Conservation (phyloP, 2,113 vertebrate genomes). For the Albula glossodonta region DNA sequence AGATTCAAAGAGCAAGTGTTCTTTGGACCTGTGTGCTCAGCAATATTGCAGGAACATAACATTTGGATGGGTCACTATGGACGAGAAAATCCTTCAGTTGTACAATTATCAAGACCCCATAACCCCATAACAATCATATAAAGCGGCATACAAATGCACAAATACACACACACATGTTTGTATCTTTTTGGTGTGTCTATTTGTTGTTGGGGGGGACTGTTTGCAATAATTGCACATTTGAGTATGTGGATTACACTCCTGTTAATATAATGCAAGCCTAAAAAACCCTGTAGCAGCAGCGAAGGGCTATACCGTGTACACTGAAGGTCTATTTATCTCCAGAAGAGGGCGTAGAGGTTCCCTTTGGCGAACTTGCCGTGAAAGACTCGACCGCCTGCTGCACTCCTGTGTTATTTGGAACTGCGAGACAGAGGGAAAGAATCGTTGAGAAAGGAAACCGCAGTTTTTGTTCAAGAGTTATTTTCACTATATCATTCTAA, state of each 20-base stretch:
- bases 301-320: too few relatives aligned
- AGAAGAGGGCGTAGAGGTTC: slow-evolving; percentile 5
- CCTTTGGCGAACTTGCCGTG: not conserved
- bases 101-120: too few relatives aligned
- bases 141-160: too few relatives aligned
- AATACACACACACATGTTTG: too few relatives aligned
- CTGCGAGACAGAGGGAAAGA: slow-evolving; percentile 2
- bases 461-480: not conserved
- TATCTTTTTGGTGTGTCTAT: too few relatives aligned
- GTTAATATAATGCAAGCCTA: not conserved
- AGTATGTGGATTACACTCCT: too few relatives aligned
- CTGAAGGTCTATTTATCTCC: not conserved
- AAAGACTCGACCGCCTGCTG: not conserved
- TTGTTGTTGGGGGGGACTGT: too few relatives aligned
- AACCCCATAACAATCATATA: too few relatives aligned
- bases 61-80: too few relatives aligned
- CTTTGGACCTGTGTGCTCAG: not conserved
- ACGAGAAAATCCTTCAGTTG: too few relatives aligned
- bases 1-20: not conserved
- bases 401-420: not conserved
- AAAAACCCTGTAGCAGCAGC: too few relatives aligned
- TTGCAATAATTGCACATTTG: too few relatives aligned
- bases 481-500: not conserved
- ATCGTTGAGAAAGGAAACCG: not conserved
- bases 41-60: not conserved